Percentiles rank a stretch among this genome's conserved stretches.
Evolutionary conservation across 2,113 vertebrate genomes (phyloP).

Genomic region (Colius striatus): DNA sequence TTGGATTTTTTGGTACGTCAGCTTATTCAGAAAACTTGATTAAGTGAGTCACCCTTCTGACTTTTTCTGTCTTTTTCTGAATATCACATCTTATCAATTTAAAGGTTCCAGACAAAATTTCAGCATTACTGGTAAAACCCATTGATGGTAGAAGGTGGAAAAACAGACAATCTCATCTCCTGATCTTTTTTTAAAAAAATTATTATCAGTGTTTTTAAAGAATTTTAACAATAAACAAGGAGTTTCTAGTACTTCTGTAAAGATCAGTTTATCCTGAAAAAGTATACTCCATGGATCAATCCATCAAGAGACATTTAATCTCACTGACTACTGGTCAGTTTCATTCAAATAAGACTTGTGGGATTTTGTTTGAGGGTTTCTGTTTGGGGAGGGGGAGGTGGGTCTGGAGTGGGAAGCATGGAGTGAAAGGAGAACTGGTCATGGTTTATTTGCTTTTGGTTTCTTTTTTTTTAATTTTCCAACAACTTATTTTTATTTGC

Average conservation of each 20-base stretch:
- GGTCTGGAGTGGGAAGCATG: no score
- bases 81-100: neutral
- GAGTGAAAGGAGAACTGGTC: neutral
- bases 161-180: neutral
- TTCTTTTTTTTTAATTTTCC: neutral
- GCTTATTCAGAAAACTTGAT: neutral
- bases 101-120: neutral
- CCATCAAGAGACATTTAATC: neutral
- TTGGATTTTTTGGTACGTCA: neutral
- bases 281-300: neutral
- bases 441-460: neutral
- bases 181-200: neutral
- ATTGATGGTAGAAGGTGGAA: neutral
- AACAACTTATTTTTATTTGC: neutral
- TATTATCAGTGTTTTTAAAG: neutral
- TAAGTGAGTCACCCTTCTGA: neutral
- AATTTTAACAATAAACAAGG: neutral
- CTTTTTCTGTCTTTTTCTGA: neutral
- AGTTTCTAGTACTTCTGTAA: neutral
- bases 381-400: no score
- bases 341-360: neutral
- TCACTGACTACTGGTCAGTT: neutral
- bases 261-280: neutral
- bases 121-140: neutral
- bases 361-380: neutral